Percentiles rank a stretch among this genome's conserved stretches.
Conservation (phyloP, 2,888 invertebrate species). For the Caenorhabditis drosophilae region DNA sequence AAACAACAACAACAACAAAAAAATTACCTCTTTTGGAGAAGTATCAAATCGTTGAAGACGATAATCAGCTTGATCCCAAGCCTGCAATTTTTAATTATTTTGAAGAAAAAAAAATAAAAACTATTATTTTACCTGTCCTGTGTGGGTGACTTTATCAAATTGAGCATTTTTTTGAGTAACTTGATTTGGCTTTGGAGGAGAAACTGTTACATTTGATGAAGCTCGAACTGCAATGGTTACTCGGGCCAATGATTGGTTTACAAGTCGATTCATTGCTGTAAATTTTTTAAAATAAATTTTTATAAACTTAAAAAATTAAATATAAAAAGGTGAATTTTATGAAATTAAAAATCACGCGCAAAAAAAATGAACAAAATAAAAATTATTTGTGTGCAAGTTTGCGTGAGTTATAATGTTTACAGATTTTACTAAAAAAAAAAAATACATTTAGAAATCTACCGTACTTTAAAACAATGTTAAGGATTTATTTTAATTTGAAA, state of each 20-base stretch:
- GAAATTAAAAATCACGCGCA: background rate
- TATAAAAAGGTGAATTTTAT: background rate
- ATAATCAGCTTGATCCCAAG: slow-evolving; percentile 68
- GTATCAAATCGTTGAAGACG: slow-evolving; percentile 65
- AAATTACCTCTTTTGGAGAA: slow-evolving; percentile 48
- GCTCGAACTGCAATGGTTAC: slow-evolving; percentile 26
- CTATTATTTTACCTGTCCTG: slow-evolving; percentile 63
- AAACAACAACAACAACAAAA: background rate
- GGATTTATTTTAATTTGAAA: too few relatives aligned
- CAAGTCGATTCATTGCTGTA: slow-evolving; percentile 45
- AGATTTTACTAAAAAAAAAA: too few relatives aligned
- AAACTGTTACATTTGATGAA: slow-evolving; percentile 28
- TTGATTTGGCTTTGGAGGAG: slow-evolving; percentile 45
- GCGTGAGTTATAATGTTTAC: background rate
- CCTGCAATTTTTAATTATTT: slow-evolving; percentile 49
- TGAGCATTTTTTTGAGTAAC: slow-evolving; percentile 50
- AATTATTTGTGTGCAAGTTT: background rate
- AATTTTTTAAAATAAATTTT: background rate
- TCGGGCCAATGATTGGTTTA: slow-evolving; percentile 24
- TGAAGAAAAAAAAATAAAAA: background rate
- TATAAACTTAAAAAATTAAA: background rate
- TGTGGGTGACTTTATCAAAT: slow-evolving; percentile 65
- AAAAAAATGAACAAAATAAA: background rate
- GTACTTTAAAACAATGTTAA: too few relatives aligned
- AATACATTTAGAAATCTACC: too few relatives aligned